Percentiles rank a stretch among this genome's conserved stretches.
Evolutionary conservation across 35 echinoderm and acorn worm species (phyloP).

Genomic region (Ptychodera flava): DNA sequence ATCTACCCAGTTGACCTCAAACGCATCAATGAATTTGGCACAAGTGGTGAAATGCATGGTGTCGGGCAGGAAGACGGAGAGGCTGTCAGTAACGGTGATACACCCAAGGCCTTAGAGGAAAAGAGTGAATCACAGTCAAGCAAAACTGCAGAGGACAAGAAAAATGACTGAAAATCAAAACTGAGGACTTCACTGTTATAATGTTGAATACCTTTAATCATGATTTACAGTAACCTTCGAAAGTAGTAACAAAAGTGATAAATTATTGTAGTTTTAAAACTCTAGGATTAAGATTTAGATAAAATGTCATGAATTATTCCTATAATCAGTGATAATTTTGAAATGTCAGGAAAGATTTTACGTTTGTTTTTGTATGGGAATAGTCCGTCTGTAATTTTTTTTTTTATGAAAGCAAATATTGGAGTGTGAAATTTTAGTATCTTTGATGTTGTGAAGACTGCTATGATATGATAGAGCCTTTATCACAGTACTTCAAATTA

Average conservation of each 20-base stretch:
- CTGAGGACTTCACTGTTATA: background rate
- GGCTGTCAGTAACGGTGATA: background rate
- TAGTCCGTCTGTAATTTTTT: too few relatives aligned
- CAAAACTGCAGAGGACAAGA: constrained; percentile 24
- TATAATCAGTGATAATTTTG: too few relatives aligned
- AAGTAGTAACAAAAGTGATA: background rate
- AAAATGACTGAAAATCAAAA: constrained; percentile 22
- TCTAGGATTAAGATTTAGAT: background rate
- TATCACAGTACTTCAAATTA: too few relatives aligned
- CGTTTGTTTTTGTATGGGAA: too few relatives aligned
- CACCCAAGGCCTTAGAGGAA: background rate
- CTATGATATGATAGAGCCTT: too few relatives aligned
- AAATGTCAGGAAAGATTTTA: too few relatives aligned
- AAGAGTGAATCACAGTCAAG: background rate
- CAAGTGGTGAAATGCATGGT: constrained; percentile 89
- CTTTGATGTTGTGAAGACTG: too few relatives aligned
- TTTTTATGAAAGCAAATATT: too few relatives aligned
- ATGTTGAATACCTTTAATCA: background rate
- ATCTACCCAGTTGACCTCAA: constrained; percentile 92
- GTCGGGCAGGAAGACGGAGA: constrained; percentile 24
- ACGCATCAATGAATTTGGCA: constrained; percentile 93
- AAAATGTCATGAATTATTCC: too few relatives aligned
- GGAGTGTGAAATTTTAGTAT: too few relatives aligned
- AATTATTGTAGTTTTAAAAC: background rate
- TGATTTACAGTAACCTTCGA: background rate